A percentile compares a stretch with the other conserved stretches of the same genome.
Evolutionary conservation across 92 coral and sea anemone genomes (phyloP).

Genomic region (Micromussa lordhowensis): DNA sequence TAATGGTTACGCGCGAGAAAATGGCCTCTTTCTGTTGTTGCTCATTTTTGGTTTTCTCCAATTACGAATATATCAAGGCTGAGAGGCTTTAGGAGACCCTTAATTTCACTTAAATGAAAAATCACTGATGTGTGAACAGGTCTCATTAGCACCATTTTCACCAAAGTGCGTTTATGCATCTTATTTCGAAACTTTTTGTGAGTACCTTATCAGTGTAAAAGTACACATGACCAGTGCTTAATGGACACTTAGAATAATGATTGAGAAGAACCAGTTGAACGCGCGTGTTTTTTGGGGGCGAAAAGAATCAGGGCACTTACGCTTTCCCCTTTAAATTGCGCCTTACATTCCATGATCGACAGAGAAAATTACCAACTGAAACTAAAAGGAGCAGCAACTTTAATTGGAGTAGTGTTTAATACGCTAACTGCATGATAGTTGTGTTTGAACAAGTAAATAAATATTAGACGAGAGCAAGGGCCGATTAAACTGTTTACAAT

Average conservation of each 20-base stretch:
- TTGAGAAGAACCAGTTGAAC: slow-evolving; percentile 2
- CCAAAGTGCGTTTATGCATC: neutral
- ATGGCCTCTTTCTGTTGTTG: neutral
- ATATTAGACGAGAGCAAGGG: neutral
- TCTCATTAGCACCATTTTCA: neutral
- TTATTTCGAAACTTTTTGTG: neutral
- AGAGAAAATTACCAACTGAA: neutral
- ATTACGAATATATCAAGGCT: neutral
- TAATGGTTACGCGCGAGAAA: neutral
- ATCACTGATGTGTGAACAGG: slow-evolving; percentile 28
- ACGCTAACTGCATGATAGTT: neutral
- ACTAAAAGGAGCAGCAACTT: neutral
- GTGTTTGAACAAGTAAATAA: neutral
- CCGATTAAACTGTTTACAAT: neutral
- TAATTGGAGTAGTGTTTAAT: neutral
- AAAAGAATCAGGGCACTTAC: neutral
- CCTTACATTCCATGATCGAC: neutral
- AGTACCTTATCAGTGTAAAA: neutral
- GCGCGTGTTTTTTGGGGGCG: neutral
- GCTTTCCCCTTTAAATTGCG: neutral
- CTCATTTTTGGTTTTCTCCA: neutral
- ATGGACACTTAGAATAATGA: slow-evolving; percentile 13
- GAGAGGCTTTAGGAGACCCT: neutral
- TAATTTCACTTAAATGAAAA: slow-evolving; percentile 13
- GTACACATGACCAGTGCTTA: neutral